Conservation (phyloP, 2,888 invertebrate species). For the Trichogramma dendrolimi region DNA sequence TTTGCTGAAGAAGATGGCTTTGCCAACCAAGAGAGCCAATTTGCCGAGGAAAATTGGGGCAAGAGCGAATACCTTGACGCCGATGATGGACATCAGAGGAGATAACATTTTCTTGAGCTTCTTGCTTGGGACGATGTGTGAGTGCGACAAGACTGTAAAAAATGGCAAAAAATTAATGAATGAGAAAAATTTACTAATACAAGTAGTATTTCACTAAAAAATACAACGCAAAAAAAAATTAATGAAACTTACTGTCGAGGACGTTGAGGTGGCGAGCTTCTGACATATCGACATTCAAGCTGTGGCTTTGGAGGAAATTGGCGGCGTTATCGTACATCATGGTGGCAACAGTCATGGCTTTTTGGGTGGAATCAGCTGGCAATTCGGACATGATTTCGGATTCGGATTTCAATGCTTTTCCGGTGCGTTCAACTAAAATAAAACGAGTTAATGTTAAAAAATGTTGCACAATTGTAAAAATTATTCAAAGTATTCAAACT, state of each 20-base stretch:
- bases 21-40: slow-evolving; percentile 68
- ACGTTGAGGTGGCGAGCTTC: not conserved
- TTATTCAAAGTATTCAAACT: too few species aligned
- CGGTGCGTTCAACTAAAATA: slow-evolving; percentile 44
- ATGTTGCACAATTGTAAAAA: not conserved
- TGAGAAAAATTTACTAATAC: too few species aligned
- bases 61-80: slow-evolving; percentile 68
- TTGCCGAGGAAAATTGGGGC: slow-evolving; percentile 69
- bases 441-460: not conserved
- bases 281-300: slow-evolving; percentile 59
- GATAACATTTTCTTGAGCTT: slow-evolving; percentile 68
- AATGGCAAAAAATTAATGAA: too few species aligned
- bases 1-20: slow-evolving; percentile 75
- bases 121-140: not conserved
- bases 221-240: too few species aligned
- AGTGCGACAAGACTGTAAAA: too few species aligned
- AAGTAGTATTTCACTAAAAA: too few species aligned
- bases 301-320: slow-evolving; percentile 60
- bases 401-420: slow-evolving; percentile 46
- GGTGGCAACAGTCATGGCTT: slow-evolving; percentile 55
- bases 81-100: slow-evolving; percentile 66
- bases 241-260: too few species aligned
- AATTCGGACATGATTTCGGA: slow-evolving; percentile 56
- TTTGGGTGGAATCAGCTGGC: slow-evolving; percentile 55
- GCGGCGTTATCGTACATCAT: slow-evolving; percentile 58